Evolutionary conservation across 2,888 invertebrate species (phyloP).

Genomic region (Dorcus parallelipipedus): DNA sequence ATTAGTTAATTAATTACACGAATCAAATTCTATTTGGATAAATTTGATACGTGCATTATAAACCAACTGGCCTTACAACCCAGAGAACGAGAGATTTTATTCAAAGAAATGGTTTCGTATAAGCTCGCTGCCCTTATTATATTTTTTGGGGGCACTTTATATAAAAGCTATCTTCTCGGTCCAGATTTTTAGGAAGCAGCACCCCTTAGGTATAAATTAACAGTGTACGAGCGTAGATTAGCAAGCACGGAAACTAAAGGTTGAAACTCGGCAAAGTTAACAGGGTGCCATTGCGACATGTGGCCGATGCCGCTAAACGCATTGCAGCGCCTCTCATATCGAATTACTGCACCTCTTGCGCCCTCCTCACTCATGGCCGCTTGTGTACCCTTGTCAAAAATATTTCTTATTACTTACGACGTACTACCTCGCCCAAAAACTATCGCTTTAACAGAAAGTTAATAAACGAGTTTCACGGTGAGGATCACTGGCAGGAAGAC

Average conservation of each 20-base stretch:
- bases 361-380: constrained; percentile 2
- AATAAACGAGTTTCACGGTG: background rate
- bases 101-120: too few species aligned
- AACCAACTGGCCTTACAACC: too few species aligned
- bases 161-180: too few species aligned
- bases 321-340: constrained; percentile 25
- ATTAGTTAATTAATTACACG: too few species aligned
- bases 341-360: constrained; percentile 12
- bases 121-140: too few species aligned
- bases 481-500: too few species aligned
- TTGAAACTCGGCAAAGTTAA: constrained; percentile 11
- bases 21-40: too few species aligned
- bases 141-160: too few species aligned
- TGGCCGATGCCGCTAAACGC: constrained; percentile 29
- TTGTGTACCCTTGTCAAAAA: constrained; percentile 12
- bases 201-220: background rate
- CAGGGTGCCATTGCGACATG: constrained; percentile 31
- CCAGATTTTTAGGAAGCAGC: too few species aligned
- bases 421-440: background rate
- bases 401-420: constrained; percentile 11
- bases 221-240: constrained; percentile 1
- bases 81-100: too few species aligned
- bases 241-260: constrained; percentile 10
- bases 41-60: too few species aligned
- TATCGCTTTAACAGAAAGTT: background rate